These are phyloP conservation scores for Sipha maydis DNA, from an alignment of 2,888 invertebrate genomes.

Conservation along the genomic window DNA sequence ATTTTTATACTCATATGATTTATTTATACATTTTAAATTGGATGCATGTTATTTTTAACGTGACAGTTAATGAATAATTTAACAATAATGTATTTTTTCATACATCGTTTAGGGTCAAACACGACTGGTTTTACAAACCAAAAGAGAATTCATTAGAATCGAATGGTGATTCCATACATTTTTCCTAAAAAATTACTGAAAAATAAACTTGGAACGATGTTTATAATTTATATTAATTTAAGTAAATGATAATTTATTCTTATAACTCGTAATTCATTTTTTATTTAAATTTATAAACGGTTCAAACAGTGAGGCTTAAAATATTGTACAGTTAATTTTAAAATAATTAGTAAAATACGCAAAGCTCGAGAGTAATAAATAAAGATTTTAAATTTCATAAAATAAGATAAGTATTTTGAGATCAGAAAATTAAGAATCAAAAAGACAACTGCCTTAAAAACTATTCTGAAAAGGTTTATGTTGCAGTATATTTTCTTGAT, in stretches of 20 bases:
- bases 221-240: background rate
- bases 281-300: background rate
- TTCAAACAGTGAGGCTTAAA: background rate
- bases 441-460: background rate
- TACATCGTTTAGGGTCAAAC: background rate
- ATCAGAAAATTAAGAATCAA: background rate
- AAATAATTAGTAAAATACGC: background rate
- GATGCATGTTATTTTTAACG: background rate
- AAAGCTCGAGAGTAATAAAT: background rate
- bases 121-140: background rate
- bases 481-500: background rate
- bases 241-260: background rate
- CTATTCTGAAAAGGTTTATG: background rate
- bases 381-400: background rate
- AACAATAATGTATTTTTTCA: background rate
- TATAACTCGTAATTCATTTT: background rate
- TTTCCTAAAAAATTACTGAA: background rate
- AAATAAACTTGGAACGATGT: background rate
- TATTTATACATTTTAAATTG: constrained; percentile 28
- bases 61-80: constrained; percentile 29
- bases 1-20: constrained; percentile 7
- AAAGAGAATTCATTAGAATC: background rate
- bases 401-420: background rate
- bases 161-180: background rate
- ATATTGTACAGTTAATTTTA: background rate